phyloP scores from a whole-genome alignment of 2,888 invertebrate genomes.

The Drosophila peninsularis region DNA sequence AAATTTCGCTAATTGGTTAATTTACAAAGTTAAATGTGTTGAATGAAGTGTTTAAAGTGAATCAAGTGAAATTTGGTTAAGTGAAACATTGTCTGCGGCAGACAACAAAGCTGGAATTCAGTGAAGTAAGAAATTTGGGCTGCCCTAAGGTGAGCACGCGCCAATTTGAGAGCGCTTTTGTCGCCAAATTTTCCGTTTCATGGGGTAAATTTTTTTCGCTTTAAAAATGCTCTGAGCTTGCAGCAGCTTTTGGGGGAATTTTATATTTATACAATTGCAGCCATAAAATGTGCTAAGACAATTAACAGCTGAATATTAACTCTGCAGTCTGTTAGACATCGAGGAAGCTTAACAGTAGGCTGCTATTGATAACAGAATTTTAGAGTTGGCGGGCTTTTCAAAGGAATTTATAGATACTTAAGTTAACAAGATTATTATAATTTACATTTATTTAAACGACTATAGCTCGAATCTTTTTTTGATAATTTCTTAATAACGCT shows the following conservation, averaged over 20 bases:
- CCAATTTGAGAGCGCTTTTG: not conserved
- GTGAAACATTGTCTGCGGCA: no score
- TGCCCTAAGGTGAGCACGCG: no score
- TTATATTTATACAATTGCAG: not conserved
- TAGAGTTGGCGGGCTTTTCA: not conserved
- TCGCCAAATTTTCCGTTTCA: slow-evolving; percentile 5
- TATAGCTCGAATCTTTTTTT: not conserved
- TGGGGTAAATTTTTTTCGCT: not conserved
- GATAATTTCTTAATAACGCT: not conserved
- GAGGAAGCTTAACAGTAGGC: not conserved
- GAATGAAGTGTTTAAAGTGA: not conserved
- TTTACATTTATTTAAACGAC: not conserved
- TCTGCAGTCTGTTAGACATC: not conserved
- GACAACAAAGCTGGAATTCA: not conserved
- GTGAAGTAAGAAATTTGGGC: not conserved
- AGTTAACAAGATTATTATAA: not conserved
- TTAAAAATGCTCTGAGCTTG: not conserved
- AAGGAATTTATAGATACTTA: not conserved
- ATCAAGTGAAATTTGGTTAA: not conserved
- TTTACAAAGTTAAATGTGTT: not conserved
- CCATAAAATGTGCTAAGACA: not conserved
- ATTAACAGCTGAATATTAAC: not conserved
- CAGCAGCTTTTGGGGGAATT: not conserved
- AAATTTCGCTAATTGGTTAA: not conserved
- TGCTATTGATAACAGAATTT: not conserved